Conservation (phyloP, 2,888 invertebrate species). For the Gymnocheta viridis region DNA sequence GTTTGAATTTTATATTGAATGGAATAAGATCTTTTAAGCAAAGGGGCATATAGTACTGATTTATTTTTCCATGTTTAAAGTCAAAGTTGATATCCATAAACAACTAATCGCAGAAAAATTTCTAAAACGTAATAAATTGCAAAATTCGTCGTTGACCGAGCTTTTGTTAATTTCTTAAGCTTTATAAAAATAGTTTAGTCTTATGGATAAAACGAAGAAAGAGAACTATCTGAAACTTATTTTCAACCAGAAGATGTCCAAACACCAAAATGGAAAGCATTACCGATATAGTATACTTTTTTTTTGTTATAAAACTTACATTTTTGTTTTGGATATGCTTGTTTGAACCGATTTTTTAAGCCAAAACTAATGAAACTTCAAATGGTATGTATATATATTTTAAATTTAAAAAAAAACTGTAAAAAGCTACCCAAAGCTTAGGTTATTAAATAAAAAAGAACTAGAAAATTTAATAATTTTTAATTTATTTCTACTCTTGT, state of each 20-base stretch:
- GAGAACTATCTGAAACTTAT: not conserved
- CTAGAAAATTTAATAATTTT: constrained; percentile 16
- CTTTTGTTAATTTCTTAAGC: not conserved
- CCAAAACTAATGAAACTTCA: constrained; percentile 25
- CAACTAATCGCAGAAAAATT: not conserved
- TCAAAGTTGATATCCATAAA: not conserved
- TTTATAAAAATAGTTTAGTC: not conserved
- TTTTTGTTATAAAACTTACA: constrained; percentile 8
- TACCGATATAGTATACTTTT: not conserved
- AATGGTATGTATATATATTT: constrained; percentile 56
- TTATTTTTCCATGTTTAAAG: too few species aligned
- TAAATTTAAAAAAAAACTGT: constrained; percentile 7
- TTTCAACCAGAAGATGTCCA: not conserved
- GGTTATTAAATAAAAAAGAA: constrained; percentile 16
- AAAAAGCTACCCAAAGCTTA: not conserved
- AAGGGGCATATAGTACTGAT: too few species aligned
- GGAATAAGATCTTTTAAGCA: too few species aligned
- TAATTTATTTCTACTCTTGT: constrained; percentile 26
- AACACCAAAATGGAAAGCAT: not conserved
- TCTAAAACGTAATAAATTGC: not conserved
- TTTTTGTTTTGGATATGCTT: constrained; percentile 46
- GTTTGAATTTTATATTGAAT: too few species aligned
- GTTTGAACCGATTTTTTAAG: constrained; percentile 31
- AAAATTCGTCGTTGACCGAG: not conserved
- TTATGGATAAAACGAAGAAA: not conserved